Base-by-base conservation (phyloP, 2,113 vertebrate genomes). In the Papio anubis region DNA sequence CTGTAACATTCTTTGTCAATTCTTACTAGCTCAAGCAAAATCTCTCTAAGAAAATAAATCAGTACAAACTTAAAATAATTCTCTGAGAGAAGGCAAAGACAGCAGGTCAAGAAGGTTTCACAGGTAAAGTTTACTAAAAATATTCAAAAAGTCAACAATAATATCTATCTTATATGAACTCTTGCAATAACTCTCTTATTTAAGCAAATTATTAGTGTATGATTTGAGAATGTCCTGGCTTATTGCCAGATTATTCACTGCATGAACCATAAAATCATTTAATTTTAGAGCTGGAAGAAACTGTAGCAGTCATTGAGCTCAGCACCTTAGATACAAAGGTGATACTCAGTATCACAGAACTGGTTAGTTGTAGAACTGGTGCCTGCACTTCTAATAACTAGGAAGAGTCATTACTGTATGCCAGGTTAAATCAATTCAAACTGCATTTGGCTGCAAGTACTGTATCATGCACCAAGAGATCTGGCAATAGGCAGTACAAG, bases 41-140 rank as follows among this genome's bases (percentile, higher is more conserved):
- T 17, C 3, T 38, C 43, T 73, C 23, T 73, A 55, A 82, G 86
- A 79, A 96, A 95, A 95, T 64, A 55, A 96, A 61, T 93, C 43
- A 61, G 75, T 80, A 43, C 2, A 92, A 52, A 81, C 90, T 88
- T 92, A 80, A 95, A 95, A 88, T 76, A 90, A 72, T 78, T 93
- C 50, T 70, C 38, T 35, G 10, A 70, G 25, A 64, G 52, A 78
- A 83, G 89, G 83, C 43, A 79, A 81, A 86, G 89, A 83, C 35
- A 79, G 27, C 14, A 78, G 43, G 40, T 66, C 90, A 95, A 81
- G 1, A 70, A 48, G 25, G 23, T 43, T 25, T 80, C 82, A 40
- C 3, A 13, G 20, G 20, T 43, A 93, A 95, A 25, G 13, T 84
- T 45, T 94, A 73, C n/a, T 52, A 64, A 78, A 90, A 91, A 75